Evolutionary conservation across 2,888 invertebrate species (phyloP).

Genomic region (Ormyrus labotus): DNA sequence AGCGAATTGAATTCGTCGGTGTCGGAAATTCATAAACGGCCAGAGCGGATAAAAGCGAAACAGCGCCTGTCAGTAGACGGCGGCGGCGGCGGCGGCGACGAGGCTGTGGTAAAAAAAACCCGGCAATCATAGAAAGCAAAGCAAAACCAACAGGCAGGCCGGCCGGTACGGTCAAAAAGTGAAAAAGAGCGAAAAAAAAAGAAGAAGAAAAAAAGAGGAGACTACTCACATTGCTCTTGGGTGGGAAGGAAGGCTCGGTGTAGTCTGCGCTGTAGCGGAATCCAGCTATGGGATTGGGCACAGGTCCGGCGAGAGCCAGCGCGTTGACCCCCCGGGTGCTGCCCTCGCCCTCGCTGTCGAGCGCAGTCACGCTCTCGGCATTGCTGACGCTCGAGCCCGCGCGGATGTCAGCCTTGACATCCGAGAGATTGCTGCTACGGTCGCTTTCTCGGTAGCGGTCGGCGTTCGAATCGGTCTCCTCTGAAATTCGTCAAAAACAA

Average conservation of each 20-base stretch:
- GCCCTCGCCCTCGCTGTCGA: constrained; percentile 77
- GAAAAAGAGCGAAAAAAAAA: background rate
- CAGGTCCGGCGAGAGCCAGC: constrained; percentile 84
- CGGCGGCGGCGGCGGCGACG: too few relatives aligned
- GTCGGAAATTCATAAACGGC: too few relatives aligned
- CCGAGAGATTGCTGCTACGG: constrained; percentile 93
- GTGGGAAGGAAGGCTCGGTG: constrained; percentile 87
- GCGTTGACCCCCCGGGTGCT: constrained; percentile 78
- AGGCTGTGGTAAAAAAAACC: too few relatives aligned
- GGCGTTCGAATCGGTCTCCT: constrained; percentile 75
- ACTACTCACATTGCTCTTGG: constrained; percentile 81
- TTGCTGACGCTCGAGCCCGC: constrained; percentile 89
- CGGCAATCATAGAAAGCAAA: too few relatives aligned
- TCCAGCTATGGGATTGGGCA: constrained; percentile 84
- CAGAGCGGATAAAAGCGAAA: too few relatives aligned
- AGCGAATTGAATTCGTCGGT: too few relatives aligned
- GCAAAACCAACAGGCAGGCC: too few relatives aligned
- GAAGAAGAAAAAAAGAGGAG: background rate
- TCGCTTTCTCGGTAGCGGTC: constrained; percentile 84
- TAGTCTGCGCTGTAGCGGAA: constrained; percentile 88
- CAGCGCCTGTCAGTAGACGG: too few relatives aligned
- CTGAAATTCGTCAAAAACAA: constrained; percentile 62
- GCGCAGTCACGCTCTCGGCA: constrained; percentile 80
- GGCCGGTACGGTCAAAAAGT: background rate
- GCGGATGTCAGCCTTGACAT: constrained; percentile 91